Conservation (phyloP, 2,888 invertebrate genomes). For the Cremastinae sp. region DNA sequence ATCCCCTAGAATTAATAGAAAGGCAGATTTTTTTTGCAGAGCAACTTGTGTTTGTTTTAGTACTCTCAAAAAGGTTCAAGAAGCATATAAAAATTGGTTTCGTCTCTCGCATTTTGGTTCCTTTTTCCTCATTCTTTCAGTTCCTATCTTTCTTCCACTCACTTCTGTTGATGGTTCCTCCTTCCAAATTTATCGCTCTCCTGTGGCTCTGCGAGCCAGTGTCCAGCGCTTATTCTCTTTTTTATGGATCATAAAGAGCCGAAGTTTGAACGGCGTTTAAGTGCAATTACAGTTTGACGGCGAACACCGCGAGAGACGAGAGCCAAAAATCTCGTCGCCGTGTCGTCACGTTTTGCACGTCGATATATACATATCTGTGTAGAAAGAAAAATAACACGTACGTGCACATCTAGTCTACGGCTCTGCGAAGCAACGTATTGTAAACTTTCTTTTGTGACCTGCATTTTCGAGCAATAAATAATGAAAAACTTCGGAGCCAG, state of each 20-base stretch:
- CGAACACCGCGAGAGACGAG: constrained; percentile 30
- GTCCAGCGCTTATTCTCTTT: constrained; percentile 42
- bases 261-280: constrained; percentile 68
- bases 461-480: neutral
- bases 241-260: constrained; percentile 75
- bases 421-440: constrained; percentile 9
- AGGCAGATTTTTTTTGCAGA: constrained; percentile 18
- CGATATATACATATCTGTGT: neutral
- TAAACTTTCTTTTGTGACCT: constrained; percentile 34
- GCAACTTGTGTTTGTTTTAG: constrained; percentile 67
- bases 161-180: constrained; percentile 70
- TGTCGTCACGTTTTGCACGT: constrained; percentile 18
- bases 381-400: neutral
- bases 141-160: constrained; percentile 3
- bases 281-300: constrained; percentile 69
- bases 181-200: constrained; percentile 70
- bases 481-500: constrained; percentile 14
- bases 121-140: neutral
- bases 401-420: neutral
- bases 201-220: constrained; percentile 56
- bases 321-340: constrained; percentile 45
- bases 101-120: constrained; percentile 28
- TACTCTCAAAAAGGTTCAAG: constrained; percentile 45
- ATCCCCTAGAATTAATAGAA: constrained; percentile 19
- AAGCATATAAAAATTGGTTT: constrained; percentile 36